Conservation (phyloP, 1,140 invertebrate species). For the Danaus plexippus region DNA sequence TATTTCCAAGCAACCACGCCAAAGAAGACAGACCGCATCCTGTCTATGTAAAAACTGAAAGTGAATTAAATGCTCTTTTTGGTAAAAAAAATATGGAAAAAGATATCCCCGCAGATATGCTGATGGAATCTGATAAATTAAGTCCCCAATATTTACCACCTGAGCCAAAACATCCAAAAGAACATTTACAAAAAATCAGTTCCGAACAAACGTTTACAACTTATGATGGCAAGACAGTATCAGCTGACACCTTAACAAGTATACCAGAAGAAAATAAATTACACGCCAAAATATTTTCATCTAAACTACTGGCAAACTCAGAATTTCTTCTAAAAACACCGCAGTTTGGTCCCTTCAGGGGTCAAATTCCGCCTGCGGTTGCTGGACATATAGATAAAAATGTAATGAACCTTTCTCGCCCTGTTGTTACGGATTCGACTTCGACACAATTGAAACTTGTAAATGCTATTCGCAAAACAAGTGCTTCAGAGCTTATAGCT, state of each 20-base stretch:
- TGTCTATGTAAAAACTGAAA: conserved; percentile 58
- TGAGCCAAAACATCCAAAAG: conserved; percentile 58
- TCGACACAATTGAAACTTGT: conserved; percentile 49
- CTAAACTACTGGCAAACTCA: conserved; percentile 72
- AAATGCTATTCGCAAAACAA: conserved; percentile 28
- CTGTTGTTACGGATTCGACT: conserved; percentile 20
- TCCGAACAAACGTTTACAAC: conserved; percentile 74
- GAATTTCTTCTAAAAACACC: conserved; percentile 76
- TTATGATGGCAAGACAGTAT: conserved; percentile 81
- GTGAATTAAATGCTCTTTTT: conserved; percentile 47
- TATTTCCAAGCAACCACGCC: conserved; percentile 57
- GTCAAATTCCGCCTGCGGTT: conserved; percentile 76
- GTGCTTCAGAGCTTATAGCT: conserved; percentile 30
- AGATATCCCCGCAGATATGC: conserved; percentile 67
- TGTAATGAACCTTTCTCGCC: conserved; percentile 9
- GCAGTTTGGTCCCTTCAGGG: conserved; percentile 80
- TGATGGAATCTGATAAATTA: conserved; percentile 79
- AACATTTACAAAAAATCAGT: conserved; percentile 59
- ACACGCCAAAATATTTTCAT: conserved; percentile 62
- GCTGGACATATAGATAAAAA: conserved; percentile 39
- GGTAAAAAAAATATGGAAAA: conserved; percentile 56
- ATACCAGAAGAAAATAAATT: conserved; percentile 68
- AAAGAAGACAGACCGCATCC: conserved; percentile 66
- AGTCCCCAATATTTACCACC: conserved; percentile 81
- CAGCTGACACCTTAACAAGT: conserved; percentile 75